Evolutionary conservation across 2,888 invertebrate genomes (phyloP), one percentile per base, ranked within the genome.

Genomic region (Hylaea fasciaria): DNA sequence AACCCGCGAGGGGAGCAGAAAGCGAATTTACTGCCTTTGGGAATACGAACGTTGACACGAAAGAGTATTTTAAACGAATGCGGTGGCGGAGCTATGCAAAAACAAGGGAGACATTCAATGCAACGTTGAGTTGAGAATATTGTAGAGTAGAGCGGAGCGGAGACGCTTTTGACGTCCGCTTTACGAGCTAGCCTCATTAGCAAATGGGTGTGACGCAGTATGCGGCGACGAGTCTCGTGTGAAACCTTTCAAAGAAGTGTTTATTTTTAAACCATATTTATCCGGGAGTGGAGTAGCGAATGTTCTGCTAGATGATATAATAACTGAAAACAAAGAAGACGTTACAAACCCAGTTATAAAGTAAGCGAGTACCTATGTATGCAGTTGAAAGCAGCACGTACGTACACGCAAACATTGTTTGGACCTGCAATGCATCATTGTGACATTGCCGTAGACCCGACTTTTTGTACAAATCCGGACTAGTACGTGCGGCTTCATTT

Each of bases 381-480:
- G 69, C 64, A 66, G 70, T 64, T 66, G 71, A 71, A 70, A 76
- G 78, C 69, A 73, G 69, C 73, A 71, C 69, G 66, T 73, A 71
- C 69, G 66, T 73, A 76, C 83, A 85, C 81, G 85, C 83, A 66
- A 86, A 73, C 74, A 77, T 73, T 71, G 70, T 72, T 70, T 64
- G 68, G 71, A 76, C 72, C 85, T 78, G 87, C 89, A 87, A 83
- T 87, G 87, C 87, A 88, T 86, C 86, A 88, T 70, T 74, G 73
- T 78, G 75, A 74, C 72, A 71, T 68, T 53, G 71, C 64, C 62
- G 59, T 57, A 51, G 37, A 53, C 57, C 46, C 43, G 32, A 61
- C 11, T 58, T 63, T 67, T 56, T 62, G 22, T 63, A 49, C 32
- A 60, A 65, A 60, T 61, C 59, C 70, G 65, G 65, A 65, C 50